These are phyloP conservation scores for Damaliscus lunatus DNA, from an alignment of 2,113 vertebrate species.

Conservation along the genomic window DNA sequence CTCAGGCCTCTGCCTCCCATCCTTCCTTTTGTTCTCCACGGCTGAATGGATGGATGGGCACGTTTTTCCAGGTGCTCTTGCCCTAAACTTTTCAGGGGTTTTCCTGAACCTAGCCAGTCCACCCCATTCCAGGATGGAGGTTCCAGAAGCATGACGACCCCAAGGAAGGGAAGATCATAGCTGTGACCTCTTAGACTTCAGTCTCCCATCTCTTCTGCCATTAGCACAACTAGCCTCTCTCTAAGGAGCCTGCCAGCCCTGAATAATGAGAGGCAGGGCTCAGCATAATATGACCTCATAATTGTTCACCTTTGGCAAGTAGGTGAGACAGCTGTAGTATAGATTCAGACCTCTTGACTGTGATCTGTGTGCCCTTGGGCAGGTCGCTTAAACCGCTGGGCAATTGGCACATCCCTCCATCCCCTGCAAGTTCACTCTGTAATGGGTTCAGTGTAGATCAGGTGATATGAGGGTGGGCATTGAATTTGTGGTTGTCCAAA, in stretches of 20 bases:
- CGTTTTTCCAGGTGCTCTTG: accelerated
- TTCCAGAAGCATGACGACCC: not conserved
- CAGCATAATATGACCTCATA: not conserved
- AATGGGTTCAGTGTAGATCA: not conserved
- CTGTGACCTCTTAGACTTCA: not conserved
- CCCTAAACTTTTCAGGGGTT: not conserved
- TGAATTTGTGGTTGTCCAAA: not conserved
- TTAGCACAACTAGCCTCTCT: not conserved
- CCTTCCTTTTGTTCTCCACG: not conserved
- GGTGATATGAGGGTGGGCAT: not conserved
- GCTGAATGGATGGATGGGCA: not conserved
- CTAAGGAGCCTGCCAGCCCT: not conserved
- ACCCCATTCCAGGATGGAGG: not conserved
- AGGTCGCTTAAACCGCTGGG: not conserved
- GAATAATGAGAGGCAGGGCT: not conserved
- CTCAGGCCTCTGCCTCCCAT: not conserved
- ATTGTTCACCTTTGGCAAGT: not conserved
- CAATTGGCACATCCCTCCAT: not conserved
- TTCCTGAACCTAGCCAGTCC: not conserved
- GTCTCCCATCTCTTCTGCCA: not conserved
- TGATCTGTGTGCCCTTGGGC: not conserved
- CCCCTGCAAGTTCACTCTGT: not conserved
- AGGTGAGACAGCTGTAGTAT: not conserved
- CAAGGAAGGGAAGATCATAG: not conserved
- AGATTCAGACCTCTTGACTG: not conserved